A percentile compares a stretch with the other conserved stretches of the same genome.
Evolutionary conservation across 2,797 vertebrate genomes (phyloP).

Genomic region (Characodon lateralis): DNA sequence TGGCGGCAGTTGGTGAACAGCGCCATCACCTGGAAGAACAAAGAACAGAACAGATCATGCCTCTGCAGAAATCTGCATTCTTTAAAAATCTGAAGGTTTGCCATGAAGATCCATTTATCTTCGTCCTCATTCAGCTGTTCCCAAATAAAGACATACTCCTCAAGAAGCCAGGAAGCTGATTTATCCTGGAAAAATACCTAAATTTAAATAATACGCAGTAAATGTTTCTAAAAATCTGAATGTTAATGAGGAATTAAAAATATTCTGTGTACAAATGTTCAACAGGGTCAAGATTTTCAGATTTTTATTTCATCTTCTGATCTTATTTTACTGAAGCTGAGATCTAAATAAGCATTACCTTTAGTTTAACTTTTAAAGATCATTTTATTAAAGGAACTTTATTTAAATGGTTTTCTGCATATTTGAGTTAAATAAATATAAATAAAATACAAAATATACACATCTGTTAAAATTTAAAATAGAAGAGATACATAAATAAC

Average conservation of each 20-base stretch:
- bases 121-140: no score
- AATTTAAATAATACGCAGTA: neutral
- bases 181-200: neutral
- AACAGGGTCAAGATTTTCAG: no score
- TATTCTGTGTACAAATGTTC: neutral
- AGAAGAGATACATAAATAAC: no score
- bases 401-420: no score
- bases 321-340: neutral
- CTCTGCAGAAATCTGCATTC: neutral
- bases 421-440: neutral
- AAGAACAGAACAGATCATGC: neutral
- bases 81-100: neutral
- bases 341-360: neutral
- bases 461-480: neutral
- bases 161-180: neutral
- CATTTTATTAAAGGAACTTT: neutral
- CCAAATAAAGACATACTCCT: no score
- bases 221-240: neutral
- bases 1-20: conserved; percentile 37
- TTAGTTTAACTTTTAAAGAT: no score
- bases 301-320: neutral
- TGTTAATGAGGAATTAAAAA: neutral
- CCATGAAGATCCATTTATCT: neutral
- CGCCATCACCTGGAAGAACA: conserved; percentile 58
- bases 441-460: neutral